Conservation (phyloP, 2,888 invertebrate species). For the Drosophila lutescens region DNA sequence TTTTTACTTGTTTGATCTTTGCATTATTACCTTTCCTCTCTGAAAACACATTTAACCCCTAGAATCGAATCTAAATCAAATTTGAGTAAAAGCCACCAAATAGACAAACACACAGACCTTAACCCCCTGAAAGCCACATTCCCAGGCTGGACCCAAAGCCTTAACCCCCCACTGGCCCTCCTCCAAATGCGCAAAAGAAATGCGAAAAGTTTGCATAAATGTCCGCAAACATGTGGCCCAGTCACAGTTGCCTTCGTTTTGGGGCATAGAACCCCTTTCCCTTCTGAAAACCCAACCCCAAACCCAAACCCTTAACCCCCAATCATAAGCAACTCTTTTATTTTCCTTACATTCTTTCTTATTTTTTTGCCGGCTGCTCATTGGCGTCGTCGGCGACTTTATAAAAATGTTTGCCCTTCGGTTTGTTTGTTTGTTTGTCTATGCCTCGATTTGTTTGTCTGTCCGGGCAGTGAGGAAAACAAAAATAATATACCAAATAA, state of each 20-base stretch:
- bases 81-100: slow-evolving; percentile 42
- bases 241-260: slow-evolving; percentile 32
- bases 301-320: not conserved
- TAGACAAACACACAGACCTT: slow-evolving; percentile 22
- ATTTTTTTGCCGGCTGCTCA: slow-evolving; percentile 40
- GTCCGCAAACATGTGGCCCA: slow-evolving; percentile 76
- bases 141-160: slow-evolving; percentile 31
- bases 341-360: slow-evolving; percentile 30
- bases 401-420: slow-evolving; percentile 77
- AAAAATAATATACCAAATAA: not conserved
- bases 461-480: slow-evolving; percentile 15
- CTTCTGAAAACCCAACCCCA: not conserved
- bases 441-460: slow-evolving; percentile 68
- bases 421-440: slow-evolving; percentile 75
- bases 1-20: not conserved
- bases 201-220: slow-evolving; percentile 72
- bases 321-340: slow-evolving; percentile 34
- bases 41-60: not conserved
- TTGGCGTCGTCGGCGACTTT: slow-evolving; percentile 73
- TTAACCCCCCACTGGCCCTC: slow-evolving; percentile 16
- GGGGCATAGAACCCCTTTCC: not conserved
- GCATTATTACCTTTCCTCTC: not conserved
- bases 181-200: slow-evolving; percentile 46
- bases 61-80: slow-evolving; percentile 30
- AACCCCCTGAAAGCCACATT: slow-evolving; percentile 11